Conservation (phyloP, 2,797 vertebrate genomes). For the Scomberomorus guttatus region DNA sequence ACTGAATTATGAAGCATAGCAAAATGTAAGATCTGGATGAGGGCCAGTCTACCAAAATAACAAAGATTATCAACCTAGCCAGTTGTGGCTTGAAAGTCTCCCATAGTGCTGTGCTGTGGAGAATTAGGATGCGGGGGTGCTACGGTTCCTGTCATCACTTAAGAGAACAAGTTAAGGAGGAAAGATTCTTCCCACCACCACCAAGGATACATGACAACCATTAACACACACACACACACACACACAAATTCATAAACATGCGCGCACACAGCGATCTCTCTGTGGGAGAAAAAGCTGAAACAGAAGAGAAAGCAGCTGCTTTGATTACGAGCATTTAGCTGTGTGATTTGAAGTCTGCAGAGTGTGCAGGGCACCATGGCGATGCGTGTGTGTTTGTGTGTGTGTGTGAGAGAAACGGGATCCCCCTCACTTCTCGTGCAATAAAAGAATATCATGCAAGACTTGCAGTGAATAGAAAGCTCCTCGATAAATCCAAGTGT, state of each 20-base stretch:
- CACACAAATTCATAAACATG: conserved; percentile 8
- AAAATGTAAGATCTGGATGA: conserved; percentile 49
- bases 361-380: not conserved
- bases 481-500: conserved; percentile 78
- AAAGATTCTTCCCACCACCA: conserved; percentile 67
- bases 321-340: conserved; percentile 26
- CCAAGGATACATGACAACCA: conserved; percentile 61
- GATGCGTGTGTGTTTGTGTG: conserved; percentile 32
- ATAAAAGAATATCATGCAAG: conserved; percentile 80
- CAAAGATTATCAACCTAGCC: conserved; percentile 37
- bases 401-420: conserved; percentile 66
- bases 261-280: conserved; percentile 20
- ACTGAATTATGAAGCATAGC: conserved; percentile 59
- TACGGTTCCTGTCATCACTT: conserved; percentile 73
- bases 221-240: conserved; percentile 54
- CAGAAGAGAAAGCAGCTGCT: conserved; percentile 68
- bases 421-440: conserved; percentile 70
- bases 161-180: conserved; percentile 65
- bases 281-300: conserved; percentile 54
- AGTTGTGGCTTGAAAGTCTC: conserved; percentile 66
- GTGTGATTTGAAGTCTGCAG: conserved; percentile 31
- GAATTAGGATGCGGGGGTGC: conserved; percentile 67
- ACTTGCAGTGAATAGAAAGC: conserved; percentile 77
- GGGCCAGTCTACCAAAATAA: conserved; percentile 43
- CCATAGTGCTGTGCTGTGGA: conserved; percentile 42